Evolutionary conservation across 1,140 invertebrate genomes (phyloP).

Genomic region (Galendromus occidentalis): DNA sequence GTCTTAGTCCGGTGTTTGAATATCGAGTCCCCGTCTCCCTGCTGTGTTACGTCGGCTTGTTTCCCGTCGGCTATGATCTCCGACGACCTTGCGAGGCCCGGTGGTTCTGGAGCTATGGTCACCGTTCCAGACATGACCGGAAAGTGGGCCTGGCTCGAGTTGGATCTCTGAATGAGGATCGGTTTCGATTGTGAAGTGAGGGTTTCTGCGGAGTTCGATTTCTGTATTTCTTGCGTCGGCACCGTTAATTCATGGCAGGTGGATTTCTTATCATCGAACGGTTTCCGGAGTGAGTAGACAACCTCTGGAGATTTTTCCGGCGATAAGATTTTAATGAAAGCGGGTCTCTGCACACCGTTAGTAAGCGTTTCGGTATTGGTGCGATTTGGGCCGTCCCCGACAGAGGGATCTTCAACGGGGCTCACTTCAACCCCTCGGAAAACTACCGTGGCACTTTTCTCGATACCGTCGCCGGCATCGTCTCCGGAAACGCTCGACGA

Average conservation of each 20-base stretch:
- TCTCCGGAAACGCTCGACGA: neutral
- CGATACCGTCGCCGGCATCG: neutral
- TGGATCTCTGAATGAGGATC: neutral
- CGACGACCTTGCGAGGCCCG: neutral
- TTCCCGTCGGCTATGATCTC: neutral
- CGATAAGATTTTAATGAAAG: neutral
- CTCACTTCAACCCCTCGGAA: neutral
- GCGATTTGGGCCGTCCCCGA: no score
- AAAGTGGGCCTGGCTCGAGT: neutral
- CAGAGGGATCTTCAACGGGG: no score
- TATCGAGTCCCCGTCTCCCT: neutral
- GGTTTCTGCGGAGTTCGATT: neutral
- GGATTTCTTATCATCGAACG: neutral
- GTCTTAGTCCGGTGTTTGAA: neutral
- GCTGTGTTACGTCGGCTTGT: neutral
- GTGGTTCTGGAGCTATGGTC: neutral
- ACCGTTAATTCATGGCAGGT: neutral
- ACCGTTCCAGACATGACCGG: neutral
- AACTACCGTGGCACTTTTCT: neutral
- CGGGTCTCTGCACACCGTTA: neutral
- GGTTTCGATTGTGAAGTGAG: neutral
- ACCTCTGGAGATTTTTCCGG: neutral
- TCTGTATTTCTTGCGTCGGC: neutral
- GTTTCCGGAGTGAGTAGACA: conserved; percentile 1
- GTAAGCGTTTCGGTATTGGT: neutral